These are phyloP conservation scores for Salpingus planirostris DNA, from an alignment of 2,888 invertebrate species.

Conservation along the genomic window DNA sequence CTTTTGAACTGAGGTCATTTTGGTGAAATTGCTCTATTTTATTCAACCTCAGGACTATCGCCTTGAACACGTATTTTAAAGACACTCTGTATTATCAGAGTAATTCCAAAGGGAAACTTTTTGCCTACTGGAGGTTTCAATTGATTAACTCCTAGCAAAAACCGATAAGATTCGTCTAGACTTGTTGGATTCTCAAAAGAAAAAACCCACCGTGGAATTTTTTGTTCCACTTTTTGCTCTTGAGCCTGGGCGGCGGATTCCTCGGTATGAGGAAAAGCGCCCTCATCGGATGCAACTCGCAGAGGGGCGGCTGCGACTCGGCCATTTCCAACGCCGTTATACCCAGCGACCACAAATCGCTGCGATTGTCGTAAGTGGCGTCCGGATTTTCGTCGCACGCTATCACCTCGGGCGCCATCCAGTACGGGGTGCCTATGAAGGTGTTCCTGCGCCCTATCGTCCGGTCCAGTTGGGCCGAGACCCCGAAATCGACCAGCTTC, in stretches of 20 bases:
- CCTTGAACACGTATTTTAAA: no score
- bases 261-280: slow-evolving; percentile 97
- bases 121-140: no score
- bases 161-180: not conserved
- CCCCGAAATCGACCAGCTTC: slow-evolving; percentile 97
- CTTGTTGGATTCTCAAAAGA: slow-evolving; percentile 18
- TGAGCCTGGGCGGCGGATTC: slow-evolving; percentile 94
- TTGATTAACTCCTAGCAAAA: slow-evolving; percentile 42
- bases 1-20: no score
- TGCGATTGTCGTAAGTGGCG: slow-evolving; percentile 97
- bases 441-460: slow-evolving; percentile 98
- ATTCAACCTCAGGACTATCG: no score
- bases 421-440: slow-evolving; percentile 96
- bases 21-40: no score
- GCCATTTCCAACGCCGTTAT: slow-evolving; percentile 99
- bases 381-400: slow-evolving; percentile 99
- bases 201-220: slow-evolving; percentile 94
- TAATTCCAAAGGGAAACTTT: no score
- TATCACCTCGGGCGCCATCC: slow-evolving; percentile 99
- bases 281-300: slow-evolving; percentile 99
- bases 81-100: no score
- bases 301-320: slow-evolving; percentile 97
- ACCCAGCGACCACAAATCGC: slow-evolving; percentile 85
- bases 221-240: slow-evolving; percentile 96
- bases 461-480: slow-evolving; percentile 96